Evolutionary conservation across 2,797 vertebrate genomes (phyloP).

Genomic region (Silurus aristotelis): DNA sequence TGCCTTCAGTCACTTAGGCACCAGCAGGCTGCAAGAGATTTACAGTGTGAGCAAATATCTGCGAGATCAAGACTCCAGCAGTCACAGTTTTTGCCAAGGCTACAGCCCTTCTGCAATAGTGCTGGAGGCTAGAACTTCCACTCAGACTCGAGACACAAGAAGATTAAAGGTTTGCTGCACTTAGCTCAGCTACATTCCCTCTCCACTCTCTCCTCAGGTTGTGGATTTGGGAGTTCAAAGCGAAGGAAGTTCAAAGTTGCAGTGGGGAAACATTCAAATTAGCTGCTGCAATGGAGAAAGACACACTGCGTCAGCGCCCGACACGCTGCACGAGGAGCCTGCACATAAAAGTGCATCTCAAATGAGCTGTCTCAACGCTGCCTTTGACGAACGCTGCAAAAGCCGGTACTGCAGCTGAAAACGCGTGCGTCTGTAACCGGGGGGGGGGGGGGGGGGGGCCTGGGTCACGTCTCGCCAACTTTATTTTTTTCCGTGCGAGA

Average conservation of each 20-base stretch:
- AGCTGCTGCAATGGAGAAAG: conserved; percentile 63
- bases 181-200: conserved; percentile 35
- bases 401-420: neutral
- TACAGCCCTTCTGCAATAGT: conserved; percentile 6
- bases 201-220: conserved; percentile 42
- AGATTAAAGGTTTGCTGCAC: conserved; percentile 56
- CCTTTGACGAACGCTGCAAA: conserved; percentile 21
- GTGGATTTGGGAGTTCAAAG: conserved; percentile 60
- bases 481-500: conserved; percentile 36
- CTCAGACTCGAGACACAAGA: conserved; percentile 48
- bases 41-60: neutral
- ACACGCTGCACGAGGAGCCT: conserved; percentile 33
- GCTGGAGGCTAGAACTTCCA: conserved; percentile 39
- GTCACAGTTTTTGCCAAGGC: neutral
- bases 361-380: conserved; percentile 15
- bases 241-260: conserved; percentile 71
- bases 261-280: conserved; percentile 68
- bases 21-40: neutral
- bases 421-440: neutral
- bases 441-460: too few species aligned
- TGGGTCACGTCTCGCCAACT: too few species aligned
- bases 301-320: conserved; percentile 7
- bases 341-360: conserved; percentile 46
- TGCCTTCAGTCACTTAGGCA: neutral
- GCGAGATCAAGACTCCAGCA: neutral